Percentiles rank a stretch among this genome's conserved stretches.
Evolutionary conservation across 2,797 vertebrate species (phyloP).

Genomic region (Gymnothorax javanicus): DNA sequence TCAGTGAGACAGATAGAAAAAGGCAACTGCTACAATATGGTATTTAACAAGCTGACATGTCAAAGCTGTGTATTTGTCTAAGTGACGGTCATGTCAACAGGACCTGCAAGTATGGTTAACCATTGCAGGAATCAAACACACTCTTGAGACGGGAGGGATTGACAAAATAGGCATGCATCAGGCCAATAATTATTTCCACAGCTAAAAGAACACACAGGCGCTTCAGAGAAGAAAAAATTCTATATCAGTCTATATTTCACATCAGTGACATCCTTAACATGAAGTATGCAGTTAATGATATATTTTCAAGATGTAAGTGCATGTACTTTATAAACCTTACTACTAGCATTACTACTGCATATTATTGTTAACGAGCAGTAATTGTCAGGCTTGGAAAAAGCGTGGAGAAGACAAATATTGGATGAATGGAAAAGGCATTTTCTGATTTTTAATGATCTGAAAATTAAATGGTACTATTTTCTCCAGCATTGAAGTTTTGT

Average conservation of each 20-base stretch:
- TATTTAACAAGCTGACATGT: slow-evolving; percentile 23
- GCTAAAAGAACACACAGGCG: background rate
- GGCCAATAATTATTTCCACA: background rate
- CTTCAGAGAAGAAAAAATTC: background rate
- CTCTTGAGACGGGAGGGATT: background rate
- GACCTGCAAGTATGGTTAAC: background rate
- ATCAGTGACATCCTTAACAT: background rate
- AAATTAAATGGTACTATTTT: too few species aligned
- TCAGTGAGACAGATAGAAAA: slow-evolving; percentile 17
- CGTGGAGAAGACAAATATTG: too few species aligned
- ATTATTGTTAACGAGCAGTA: too few species aligned
- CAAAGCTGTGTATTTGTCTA: slow-evolving; percentile 18
- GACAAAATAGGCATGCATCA: background rate
- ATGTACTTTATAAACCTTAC: background rate
- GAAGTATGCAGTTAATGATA: background rate
- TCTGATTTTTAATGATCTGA: too few species aligned
- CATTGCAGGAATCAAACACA: background rate
- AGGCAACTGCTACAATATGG: slow-evolving; percentile 4
- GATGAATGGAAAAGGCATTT: too few species aligned
- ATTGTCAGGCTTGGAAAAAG: too few species aligned
- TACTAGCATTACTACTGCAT: background rate
- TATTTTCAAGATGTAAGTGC: background rate
- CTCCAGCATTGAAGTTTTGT: too few species aligned
- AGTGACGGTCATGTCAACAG: background rate
- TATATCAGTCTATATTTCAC: background rate